Conservation (phyloP, 2,797 vertebrate genomes). For the Danio aesculapii region DNA sequence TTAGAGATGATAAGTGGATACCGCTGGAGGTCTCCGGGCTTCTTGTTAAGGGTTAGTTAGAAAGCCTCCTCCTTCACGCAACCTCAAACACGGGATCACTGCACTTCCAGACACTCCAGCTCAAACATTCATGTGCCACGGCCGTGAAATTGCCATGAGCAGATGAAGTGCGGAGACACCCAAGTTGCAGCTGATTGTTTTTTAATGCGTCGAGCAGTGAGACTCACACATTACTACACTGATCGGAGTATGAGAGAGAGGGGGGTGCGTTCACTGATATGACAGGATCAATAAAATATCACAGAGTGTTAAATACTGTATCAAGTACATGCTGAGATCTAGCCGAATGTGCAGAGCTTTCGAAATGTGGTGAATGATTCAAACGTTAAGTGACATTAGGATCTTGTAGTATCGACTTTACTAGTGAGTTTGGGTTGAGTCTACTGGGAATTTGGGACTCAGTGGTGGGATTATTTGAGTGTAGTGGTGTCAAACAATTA, state of each 20-base stretch:
- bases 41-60: conserved; percentile 52
- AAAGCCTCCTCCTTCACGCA: conserved; percentile 18
- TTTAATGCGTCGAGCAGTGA: conserved; percentile 57
- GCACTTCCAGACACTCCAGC: conserved; percentile 26
- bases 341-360: conserved; percentile 34
- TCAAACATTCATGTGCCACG: conserved; percentile 57
- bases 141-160: conserved; percentile 53
- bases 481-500: no score
- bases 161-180: conserved; percentile 52
- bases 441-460: background rate
- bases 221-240: conserved; percentile 46
- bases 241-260: conserved; percentile 33
- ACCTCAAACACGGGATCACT: conserved; percentile 39
- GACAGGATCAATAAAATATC: conserved; percentile 60
- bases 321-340: conserved; percentile 34
- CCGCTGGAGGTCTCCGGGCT: conserved; percentile 50
- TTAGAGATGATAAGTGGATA: conserved; percentile 62
- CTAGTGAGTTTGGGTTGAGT: background rate
- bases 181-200: conserved; percentile 58
- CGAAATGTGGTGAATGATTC: conserved; percentile 37
- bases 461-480: background rate
- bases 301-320: conserved; percentile 46
- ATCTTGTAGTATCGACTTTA: conserved; percentile 4
- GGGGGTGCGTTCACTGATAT: conserved; percentile 43
- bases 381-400: conserved; percentile 25